Evolutionary conservation across 2,888 invertebrate genomes (phyloP).

Genomic region (Ichneumoninae sp.): DNA sequence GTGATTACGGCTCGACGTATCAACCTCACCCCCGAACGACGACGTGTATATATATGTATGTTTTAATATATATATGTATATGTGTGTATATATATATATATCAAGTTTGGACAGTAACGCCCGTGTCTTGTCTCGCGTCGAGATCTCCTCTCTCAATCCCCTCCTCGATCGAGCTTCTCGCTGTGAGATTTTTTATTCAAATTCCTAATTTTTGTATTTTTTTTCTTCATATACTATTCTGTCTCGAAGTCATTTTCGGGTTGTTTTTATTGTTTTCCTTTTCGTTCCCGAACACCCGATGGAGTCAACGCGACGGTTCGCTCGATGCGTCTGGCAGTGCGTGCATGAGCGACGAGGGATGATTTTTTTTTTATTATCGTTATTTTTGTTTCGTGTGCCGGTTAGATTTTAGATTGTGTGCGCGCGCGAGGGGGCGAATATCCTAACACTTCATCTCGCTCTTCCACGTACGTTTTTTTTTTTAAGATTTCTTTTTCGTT

Average conservation of each 20-base stretch:
- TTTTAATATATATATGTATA: slow-evolving; percentile 6
- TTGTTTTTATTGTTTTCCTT: not conserved
- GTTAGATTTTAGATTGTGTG: not conserved
- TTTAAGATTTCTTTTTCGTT: not conserved
- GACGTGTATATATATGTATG: not conserved
- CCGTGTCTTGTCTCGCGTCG: slow-evolving; percentile 13
- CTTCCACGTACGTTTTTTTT: slow-evolving; percentile 16
- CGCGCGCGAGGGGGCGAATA: not conserved
- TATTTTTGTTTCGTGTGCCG: not conserved
- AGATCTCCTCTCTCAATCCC: slow-evolving; percentile 6
- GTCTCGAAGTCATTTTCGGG: slow-evolving; percentile 53
- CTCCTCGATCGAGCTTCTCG: not conserved
- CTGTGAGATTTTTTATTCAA: not conserved
- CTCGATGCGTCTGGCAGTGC: slow-evolving; percentile 57
- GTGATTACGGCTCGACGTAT: not conserved
- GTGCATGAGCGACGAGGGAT: slow-evolving; percentile 46
- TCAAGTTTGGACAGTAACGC: slow-evolving; percentile 16
- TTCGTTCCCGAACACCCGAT: not conserved
- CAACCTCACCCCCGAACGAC: slow-evolving; percentile 21
- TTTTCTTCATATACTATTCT: slow-evolving; percentile 38
- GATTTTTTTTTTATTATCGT: not conserved
- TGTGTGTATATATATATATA: slow-evolving; percentile 1
- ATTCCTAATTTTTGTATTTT: not conserved
- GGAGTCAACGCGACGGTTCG: slow-evolving; percentile 9
- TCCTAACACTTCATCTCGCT: slow-evolving; percentile 28